Percentiles rank a stretch among this genome's conserved stretches.
phyloP scores from a whole-genome alignment of 2,888 invertebrate genomes.

The Hirudinaria manillensis region DNA sequence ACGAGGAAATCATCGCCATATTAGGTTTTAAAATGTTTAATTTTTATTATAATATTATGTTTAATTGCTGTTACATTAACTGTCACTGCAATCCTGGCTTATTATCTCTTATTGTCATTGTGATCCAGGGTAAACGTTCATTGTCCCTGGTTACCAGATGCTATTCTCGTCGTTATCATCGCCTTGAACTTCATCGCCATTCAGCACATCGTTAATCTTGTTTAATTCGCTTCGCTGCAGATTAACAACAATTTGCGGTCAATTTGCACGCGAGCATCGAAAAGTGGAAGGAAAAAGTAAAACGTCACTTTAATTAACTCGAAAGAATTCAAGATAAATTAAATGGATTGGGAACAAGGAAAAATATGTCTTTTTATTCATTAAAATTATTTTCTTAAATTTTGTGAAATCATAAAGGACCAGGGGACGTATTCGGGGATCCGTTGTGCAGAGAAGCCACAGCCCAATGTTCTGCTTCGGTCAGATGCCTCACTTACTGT shows the following conservation, averaged over 20 bases:
- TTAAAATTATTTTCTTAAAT: no score
- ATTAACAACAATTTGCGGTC: no score
- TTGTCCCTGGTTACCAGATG: no score
- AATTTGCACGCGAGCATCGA: no score
- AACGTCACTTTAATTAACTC: no score
- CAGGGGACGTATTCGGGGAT: slow-evolving; percentile 98
- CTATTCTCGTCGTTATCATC: no score
- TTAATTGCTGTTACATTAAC: neutral
- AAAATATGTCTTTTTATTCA: neutral
- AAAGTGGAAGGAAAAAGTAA: no score
- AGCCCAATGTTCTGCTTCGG: slow-evolving; percentile 97
- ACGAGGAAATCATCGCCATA: slow-evolving; percentile 98
- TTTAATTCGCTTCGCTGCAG: no score
- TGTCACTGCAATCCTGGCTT: neutral
- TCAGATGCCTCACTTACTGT: slow-evolving; percentile 96
- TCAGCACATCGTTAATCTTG: no score
- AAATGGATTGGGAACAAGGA: neutral
- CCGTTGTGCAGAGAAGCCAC: slow-evolving; percentile 91
- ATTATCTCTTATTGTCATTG: neutral
- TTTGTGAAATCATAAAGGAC: slow-evolving; percentile 62
- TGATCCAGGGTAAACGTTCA: neutral
- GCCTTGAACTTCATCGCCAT: no score
- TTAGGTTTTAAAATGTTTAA: slow-evolving; percentile 62
- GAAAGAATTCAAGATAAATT: neutral
- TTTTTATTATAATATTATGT: neutral